A percentile compares a stretch with the other conserved stretches of the same genome.
Conservation (phyloP, 2,888 invertebrate species). For the Meteorus colon region DNA sequence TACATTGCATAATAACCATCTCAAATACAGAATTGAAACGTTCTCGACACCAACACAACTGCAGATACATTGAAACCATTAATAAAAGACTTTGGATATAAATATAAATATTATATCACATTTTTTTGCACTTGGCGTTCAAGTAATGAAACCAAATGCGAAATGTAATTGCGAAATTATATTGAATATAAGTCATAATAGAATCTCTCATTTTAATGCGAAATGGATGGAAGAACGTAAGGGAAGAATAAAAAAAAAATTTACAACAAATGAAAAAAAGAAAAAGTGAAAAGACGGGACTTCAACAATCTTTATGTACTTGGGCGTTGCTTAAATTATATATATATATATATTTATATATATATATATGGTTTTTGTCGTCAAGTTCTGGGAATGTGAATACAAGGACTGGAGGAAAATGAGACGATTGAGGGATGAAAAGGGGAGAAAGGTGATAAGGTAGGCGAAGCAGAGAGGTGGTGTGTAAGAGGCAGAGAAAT, state of each 20-base stretch:
- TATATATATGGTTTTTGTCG: not conserved
- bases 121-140: not conserved
- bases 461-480: not conserved
- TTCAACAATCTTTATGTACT: conserved; percentile 1
- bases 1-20: conserved; percentile 42
- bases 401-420: conserved; percentile 35
- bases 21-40: not conserved
- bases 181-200: conserved; percentile 45
- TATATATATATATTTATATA: not conserved
- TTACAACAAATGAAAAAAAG: conserved; percentile 32
- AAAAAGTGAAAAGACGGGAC: not conserved
- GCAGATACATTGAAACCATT: not conserved
- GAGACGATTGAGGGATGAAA: conserved; percentile 3
- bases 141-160: not conserved
- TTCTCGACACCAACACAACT: not conserved
- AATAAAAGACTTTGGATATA: not conserved
- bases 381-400: conserved; percentile 50
- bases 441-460: not conserved
- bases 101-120: conserved; percentile 12
- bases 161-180: conserved; percentile 50
- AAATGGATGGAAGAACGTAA: not conserved
- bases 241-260: not conserved
- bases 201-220: conserved; percentile 1
- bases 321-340: not conserved
- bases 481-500: conserved; percentile 26